Conservation (phyloP, 2,113 vertebrate species). For the Perca flavescens region DNA sequence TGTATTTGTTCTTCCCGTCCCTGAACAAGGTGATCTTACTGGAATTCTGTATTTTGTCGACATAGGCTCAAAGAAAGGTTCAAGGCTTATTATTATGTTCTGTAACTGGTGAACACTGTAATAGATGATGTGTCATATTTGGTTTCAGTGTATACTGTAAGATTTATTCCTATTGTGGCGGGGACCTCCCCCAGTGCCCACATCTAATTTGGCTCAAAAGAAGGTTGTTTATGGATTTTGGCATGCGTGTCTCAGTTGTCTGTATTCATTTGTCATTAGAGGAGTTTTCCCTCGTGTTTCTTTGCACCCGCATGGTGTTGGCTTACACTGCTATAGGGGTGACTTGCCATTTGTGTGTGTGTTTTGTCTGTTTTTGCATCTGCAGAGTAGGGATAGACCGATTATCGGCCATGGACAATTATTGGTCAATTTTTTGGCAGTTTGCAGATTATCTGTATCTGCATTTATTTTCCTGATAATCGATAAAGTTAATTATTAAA, state of each 20-base stretch:
- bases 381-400: background rate
- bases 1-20: slow-evolving; percentile 18
- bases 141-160: slow-evolving; percentile 40
- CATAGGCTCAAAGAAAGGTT: slow-evolving; percentile 7
- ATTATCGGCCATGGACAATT: too few relatives aligned
- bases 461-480: too few relatives aligned
- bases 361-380: slow-evolving; percentile 62
- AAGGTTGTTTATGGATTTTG: slow-evolving; percentile 28
- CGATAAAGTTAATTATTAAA: too few relatives aligned
- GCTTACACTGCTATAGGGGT: slow-evolving; percentile 41
- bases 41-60: slow-evolving; percentile 27
- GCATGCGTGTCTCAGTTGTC: slow-evolving; percentile 30
- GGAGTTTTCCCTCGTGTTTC: slow-evolving; percentile 24
- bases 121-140: slow-evolving; percentile 62
- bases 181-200: slow-evolving; percentile 47
- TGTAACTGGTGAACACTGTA: slow-evolving; percentile 37
- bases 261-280: slow-evolving; percentile 7
- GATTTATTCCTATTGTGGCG: slow-evolving; percentile 29
- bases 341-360: slow-evolving; percentile 28
- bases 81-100: slow-evolving; percentile 24
- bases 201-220: slow-evolving; percentile 57
- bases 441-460: too few relatives aligned
- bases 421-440: too few relatives aligned
- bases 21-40: background rate
- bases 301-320: slow-evolving; percentile 54